Conservation (phyloP, 1,140 invertebrate species). For the Drosophila sulfurigaster region DNA sequence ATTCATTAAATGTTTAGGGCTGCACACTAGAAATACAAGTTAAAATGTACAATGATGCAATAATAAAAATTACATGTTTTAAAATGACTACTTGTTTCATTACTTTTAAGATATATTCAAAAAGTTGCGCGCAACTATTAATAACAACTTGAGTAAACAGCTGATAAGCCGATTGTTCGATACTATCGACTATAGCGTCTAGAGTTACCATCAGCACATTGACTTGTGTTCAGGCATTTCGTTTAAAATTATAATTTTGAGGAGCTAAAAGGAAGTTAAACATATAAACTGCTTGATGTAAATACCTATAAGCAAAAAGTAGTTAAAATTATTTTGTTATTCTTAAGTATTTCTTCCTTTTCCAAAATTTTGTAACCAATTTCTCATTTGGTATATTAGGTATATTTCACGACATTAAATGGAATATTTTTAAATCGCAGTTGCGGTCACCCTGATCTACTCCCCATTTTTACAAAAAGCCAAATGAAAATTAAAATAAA, state of each 20-base stretch:
- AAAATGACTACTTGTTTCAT: conserved; percentile 4
- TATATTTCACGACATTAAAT: neutral
- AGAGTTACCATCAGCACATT: neutral
- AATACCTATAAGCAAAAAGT: too few species aligned
- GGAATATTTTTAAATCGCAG: neutral
- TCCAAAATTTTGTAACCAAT: neutral
- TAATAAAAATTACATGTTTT: conserved; percentile 25
- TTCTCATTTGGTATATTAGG: neutral
- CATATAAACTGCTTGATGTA: too few species aligned
- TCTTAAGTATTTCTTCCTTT: too few species aligned
- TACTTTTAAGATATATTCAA: neutral
- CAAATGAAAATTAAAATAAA: conserved; percentile 78
- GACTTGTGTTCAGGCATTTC: too few species aligned
- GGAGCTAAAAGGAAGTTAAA: too few species aligned
- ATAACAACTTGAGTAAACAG: conserved; percentile 18
- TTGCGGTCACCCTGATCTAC: conserved; percentile 31
- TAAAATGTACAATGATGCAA: conserved; percentile 49
- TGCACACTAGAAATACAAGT: conserved; percentile 46
- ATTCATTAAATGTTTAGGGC: conserved; percentile 36
- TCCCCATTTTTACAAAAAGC: conserved; percentile 70
- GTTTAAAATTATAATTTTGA: too few species aligned
- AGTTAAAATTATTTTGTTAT: too few species aligned
- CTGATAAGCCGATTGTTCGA: conserved; percentile 3
- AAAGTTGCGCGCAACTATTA: neutral
- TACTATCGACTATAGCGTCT: conserved; percentile 7